Conservation (phyloP, 2,888 invertebrate genomes). For the Cenopis cana region DNA sequence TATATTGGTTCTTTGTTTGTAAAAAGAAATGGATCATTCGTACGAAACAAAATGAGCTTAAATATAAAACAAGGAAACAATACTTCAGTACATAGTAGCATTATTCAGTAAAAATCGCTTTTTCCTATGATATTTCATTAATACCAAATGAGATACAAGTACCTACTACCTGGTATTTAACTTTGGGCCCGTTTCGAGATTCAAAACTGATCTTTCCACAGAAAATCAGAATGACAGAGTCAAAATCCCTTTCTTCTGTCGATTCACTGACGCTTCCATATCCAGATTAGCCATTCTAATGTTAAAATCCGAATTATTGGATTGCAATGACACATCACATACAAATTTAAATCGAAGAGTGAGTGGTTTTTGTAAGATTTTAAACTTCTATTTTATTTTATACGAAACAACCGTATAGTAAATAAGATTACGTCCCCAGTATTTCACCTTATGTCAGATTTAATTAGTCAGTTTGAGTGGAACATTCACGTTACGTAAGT, state of each 20-base stretch:
- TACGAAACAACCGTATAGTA: background rate
- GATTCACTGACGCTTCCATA: background rate
- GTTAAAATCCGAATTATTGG: no score
- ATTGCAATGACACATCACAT: no score
- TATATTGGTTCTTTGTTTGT: background rate
- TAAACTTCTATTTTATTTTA: no score
- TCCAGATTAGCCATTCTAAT: no score
- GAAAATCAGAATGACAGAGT: background rate
- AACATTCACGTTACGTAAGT: slow-evolving; percentile 13
- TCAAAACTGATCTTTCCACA: background rate
- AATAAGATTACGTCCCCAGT: background rate
- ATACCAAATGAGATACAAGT: background rate
- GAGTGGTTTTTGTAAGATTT: no score
- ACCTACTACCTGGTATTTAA: background rate
- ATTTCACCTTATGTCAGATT: slow-evolving; percentile 7
- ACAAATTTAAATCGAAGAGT: no score
- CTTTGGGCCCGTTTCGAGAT: background rate
- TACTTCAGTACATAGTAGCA: background rate
- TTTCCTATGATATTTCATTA: background rate
- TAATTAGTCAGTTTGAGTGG: slow-evolving; percentile 13
- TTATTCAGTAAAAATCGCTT: no score
- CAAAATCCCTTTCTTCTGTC: background rate
- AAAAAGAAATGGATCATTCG: slow-evolving; percentile 3
- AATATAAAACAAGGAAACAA: background rate
- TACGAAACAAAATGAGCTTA: background rate